phyloP scores from a whole-genome alignment of 1,140 invertebrate genomes.

The Oryzaephilus surinamensis region DNA sequence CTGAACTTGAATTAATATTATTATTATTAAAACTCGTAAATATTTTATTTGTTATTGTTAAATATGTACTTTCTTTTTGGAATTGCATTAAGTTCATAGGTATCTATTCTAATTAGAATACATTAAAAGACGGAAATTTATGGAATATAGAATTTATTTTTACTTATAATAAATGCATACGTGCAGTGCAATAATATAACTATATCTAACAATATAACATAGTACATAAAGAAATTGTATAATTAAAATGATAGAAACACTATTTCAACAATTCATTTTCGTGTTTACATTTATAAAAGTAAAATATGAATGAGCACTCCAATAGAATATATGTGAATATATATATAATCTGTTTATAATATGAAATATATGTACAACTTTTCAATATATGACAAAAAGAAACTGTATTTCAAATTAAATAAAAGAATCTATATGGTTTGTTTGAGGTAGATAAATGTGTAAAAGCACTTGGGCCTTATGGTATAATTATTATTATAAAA shows the following conservation, averaged over 20 bases:
- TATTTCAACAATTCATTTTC: slow-evolving; percentile 8
- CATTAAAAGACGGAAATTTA: not conserved
- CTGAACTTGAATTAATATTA: too few relatives aligned
- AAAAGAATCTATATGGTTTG: too few relatives aligned
- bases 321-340: slow-evolving; percentile 18
- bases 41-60: slow-evolving; percentile 3
- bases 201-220: slow-evolving; percentile 29
- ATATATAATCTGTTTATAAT: slow-evolving; percentile 21
- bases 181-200: slow-evolving; percentile 30
- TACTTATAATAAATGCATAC: slow-evolving; percentile 26
- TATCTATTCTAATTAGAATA: too few relatives aligned
- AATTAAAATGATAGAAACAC: slow-evolving; percentile 24
- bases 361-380: slow-evolving; percentile 23
- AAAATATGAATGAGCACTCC: slow-evolving; percentile 24
- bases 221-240: slow-evolving; percentile 27
- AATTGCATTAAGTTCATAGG: too few relatives aligned
- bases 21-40: too few relatives aligned
- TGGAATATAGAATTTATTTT: slow-evolving; percentile 25
- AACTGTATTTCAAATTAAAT: too few relatives aligned
- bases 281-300: slow-evolving; percentile 20
- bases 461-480: too few relatives aligned
- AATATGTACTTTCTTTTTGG: too few relatives aligned
- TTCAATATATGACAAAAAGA: too few relatives aligned
- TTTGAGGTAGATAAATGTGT: slow-evolving; percentile 18
- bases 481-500: too few relatives aligned